A percentile compares a stretch with the other conserved stretches of the same genome.
phyloP scores from a whole-genome alignment of 2,888 invertebrate genomes.

The Entomobrya proxima region DNA sequence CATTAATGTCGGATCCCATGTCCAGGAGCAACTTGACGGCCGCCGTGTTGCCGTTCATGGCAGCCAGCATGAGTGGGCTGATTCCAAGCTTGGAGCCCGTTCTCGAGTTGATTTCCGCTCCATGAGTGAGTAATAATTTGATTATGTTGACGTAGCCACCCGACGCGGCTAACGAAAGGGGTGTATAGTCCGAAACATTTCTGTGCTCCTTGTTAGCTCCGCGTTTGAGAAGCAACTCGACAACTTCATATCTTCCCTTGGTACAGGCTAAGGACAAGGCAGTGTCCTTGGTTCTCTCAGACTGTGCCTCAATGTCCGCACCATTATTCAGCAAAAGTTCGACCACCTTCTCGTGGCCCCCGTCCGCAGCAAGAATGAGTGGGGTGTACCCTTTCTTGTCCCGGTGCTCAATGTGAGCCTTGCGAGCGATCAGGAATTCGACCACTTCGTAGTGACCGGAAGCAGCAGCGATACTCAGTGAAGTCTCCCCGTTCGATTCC shows the following conservation, averaged over 20 bases:
- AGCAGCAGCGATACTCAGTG: slow-evolving; percentile 96
- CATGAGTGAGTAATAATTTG: slow-evolving; percentile 92
- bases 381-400: slow-evolving; percentile 99
- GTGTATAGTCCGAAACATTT: slow-evolving; percentile 99
- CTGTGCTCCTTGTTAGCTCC: slow-evolving; percentile 98
- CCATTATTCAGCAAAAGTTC: slow-evolving; percentile 94
- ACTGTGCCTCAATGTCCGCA: slow-evolving; percentile 99
- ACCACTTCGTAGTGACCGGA: slow-evolving; percentile 98
- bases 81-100: slow-evolving; percentile 98
- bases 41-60: slow-evolving; percentile 79
- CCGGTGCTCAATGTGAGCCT: slow-evolving; percentile 97
- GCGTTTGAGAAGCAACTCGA: slow-evolving; percentile 90
- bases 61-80: slow-evolving; percentile 95
- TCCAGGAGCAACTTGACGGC: slow-evolving; percentile 96
- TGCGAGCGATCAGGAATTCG: slow-evolving; percentile 91
- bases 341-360: slow-evolving; percentile 94
- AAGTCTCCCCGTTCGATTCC: slow-evolving; percentile 99
- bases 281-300: slow-evolving; percentile 99
- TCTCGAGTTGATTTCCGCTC: slow-evolving; percentile 98
- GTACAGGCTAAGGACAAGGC: slow-evolving; percentile 98
- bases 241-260: slow-evolving; percentile 97
- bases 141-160: slow-evolving; percentile 99
- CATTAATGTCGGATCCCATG: slow-evolving; percentile 99
- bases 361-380: slow-evolving; percentile 96
- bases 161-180: slow-evolving; percentile 97